Evolutionary conservation across 2,888 invertebrate genomes (phyloP), one percentile per base, ranked within the genome.

Genomic region (Mystacides longicornis): DNA sequence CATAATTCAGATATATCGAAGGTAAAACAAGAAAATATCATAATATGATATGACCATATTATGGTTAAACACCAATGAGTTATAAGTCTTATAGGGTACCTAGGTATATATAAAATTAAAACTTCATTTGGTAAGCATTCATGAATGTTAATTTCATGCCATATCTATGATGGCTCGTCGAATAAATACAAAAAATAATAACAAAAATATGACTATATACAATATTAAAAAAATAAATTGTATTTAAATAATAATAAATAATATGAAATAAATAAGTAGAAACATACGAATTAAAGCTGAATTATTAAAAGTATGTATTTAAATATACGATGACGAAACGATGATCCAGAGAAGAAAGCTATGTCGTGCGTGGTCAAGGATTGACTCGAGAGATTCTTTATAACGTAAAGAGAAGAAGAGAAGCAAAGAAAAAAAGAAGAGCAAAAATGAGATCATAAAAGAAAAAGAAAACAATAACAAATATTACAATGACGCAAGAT

Each of bases 131-230:
- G 5, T 27, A 27, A 27, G 27, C 54, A 54, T 50, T 22, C 37
- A 49, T 49, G 54, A 54, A 47, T 46, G 27, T 23, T 51, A 51
- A 51, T 51, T 54, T 21, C 37, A 37, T 14, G 54, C 43, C 48
- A 50, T 43, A 46, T 33, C 22, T 46, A 56, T 52, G 48, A 33
- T 37, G 49, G n/a, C n/a, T 49, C 45, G 48, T 49, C 45, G 21
- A 18, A 54, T 51, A 51, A 43, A 57, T 37, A 37, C 3, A 37
- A 37, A 3, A 37, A 37, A 37, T 37, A 37, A 7, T 37, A 57
- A 51, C 54, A 57, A 54, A 48, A 51, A 49, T 51, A 54, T 57
- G 57, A 59, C 60, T 61, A 61, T 57, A 57, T 54, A 60, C 59
- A 59, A 49, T 52, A 37, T 54, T 49, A 57, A 60, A 61, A 58